phyloP scores from a whole-genome alignment of 2,113 vertebrate genomes.

The Microtus ochrogaster region DNA sequence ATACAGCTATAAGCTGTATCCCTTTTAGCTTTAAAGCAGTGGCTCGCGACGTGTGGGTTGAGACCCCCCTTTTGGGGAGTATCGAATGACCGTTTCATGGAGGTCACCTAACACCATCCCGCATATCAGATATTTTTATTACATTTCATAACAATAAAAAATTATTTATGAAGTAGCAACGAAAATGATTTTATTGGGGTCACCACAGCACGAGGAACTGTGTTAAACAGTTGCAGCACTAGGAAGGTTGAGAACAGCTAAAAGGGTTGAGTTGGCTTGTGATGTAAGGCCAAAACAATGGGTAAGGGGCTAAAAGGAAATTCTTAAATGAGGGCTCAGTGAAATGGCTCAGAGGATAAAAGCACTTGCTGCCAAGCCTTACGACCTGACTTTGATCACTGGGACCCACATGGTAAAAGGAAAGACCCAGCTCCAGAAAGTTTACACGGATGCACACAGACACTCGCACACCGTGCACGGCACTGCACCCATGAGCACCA shows the following conservation, averaged over 20 bases:
- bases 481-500: no score
- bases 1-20: not conserved
- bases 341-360: not conserved
- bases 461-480: rapidly evolving
- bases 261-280: slow-evolving; percentile 4
- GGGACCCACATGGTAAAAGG: not conserved
- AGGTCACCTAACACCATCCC: not conserved
- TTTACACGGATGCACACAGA: not conserved
- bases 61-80: not conserved
- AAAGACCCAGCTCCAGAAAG: not conserved
- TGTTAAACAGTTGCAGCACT: not conserved
- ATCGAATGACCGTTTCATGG: not conserved
- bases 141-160: not conserved
- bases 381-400: not conserved
- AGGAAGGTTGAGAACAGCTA: not conserved
- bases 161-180: not conserved
- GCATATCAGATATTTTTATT: not conserved
- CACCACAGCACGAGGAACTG: not conserved
- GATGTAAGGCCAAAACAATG: not conserved
- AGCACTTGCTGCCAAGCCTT: not conserved
- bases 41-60: not conserved
- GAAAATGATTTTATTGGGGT: not conserved
- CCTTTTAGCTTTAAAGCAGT: slow-evolving; percentile 5
- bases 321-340: not conserved
- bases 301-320: slow-evolving; percentile 19